These are phyloP conservation scores for Microcebus jonahi DNA, from an alignment of 2,113 vertebrate species.

Conservation along the genomic window DNA sequence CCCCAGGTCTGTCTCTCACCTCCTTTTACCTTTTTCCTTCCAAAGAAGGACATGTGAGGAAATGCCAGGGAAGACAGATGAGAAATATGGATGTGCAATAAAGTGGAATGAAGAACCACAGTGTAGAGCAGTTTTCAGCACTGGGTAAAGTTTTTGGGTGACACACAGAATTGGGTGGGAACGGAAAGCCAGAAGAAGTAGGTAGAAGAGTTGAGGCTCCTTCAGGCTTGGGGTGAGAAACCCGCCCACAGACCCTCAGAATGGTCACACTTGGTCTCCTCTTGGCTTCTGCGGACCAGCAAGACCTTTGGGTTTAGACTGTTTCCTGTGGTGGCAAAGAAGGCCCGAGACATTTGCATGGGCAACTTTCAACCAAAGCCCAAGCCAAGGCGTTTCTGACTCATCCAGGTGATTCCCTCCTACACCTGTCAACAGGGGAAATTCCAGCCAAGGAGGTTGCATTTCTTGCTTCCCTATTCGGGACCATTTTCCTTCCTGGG, in stretches of 20 bases:
- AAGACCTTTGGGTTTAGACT: background rate
- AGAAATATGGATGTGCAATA: background rate
- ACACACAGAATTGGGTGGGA: background rate
- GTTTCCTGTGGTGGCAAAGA: slow-evolving; percentile 10
- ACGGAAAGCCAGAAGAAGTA: background rate
- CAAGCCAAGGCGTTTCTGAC: slow-evolving; percentile 35
- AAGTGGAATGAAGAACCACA: background rate
- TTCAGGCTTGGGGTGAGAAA: background rate
- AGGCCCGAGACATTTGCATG: background rate
- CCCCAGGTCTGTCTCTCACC: background rate
- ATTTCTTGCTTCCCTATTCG: background rate
- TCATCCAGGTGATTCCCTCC: background rate
- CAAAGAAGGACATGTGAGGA: background rate
- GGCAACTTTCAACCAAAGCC: background rate
- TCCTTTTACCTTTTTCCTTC: background rate
- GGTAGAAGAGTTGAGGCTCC: background rate
- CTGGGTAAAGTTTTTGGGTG: background rate
- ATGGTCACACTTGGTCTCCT: background rate
- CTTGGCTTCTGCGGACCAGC: background rate
- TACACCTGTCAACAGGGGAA: background rate
- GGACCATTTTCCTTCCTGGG: background rate
- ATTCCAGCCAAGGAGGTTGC: background rate
- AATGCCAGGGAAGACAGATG: background rate
- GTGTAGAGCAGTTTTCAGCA: background rate
- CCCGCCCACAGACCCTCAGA: background rate